A percentile compares a stretch with the other conserved stretches of the same genome.
phyloP scores from a whole-genome alignment of 2,113 vertebrate species.

The Salvator merianae region DNA sequence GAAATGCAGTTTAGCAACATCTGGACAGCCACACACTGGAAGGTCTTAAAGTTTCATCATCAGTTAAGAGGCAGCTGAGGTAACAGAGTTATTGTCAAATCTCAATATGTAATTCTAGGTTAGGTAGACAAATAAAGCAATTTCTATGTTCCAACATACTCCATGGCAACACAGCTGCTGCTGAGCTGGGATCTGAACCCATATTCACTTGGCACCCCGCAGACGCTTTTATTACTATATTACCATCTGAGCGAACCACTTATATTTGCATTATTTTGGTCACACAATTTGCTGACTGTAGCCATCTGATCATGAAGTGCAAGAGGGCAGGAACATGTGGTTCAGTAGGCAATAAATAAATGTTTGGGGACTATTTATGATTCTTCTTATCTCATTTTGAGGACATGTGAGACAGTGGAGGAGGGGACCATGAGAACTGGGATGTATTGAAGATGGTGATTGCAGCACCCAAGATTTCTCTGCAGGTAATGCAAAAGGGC shows the following conservation, averaged over 20 bases:
- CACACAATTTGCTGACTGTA: not conserved
- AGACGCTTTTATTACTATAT: not conserved
- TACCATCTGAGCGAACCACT: not conserved
- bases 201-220: not conserved
- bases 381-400: slow-evolving; percentile 16
- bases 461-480: not conserved
- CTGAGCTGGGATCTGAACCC: not conserved
- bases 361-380: slow-evolving; percentile 19
- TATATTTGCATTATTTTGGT: slow-evolving; percentile 9
- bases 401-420: not conserved
- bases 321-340: not conserved
- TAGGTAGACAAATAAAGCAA: not conserved
- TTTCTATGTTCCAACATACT: not conserved
- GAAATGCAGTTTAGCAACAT: not conserved
- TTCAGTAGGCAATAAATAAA: not conserved
- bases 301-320: not conserved
- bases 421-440: not conserved
- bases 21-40: not conserved
- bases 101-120: not conserved
- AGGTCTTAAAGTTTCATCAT: not conserved
- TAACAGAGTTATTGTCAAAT: not conserved
- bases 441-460: not conserved
- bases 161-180: not conserved
- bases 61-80: not conserved
- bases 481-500: no score